Evolutionary conservation across 2,888 invertebrate species (phyloP).

Genomic region (Corythucha ciliata): DNA sequence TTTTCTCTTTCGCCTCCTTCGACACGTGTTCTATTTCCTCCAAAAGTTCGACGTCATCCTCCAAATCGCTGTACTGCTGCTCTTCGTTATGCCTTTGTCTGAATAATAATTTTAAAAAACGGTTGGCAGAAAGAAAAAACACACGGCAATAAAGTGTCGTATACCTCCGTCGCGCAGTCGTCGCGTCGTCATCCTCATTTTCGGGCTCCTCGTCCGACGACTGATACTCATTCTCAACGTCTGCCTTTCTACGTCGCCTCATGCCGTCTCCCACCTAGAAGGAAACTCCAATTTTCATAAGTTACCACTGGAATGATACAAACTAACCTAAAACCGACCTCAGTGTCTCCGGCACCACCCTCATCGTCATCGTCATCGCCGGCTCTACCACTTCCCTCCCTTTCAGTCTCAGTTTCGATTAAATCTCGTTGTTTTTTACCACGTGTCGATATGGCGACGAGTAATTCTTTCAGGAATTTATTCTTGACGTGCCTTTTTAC

Average conservation of each 20-base stretch:
- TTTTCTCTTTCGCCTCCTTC: neutral
- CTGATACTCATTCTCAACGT: conserved; percentile 37
- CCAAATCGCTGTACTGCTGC: conserved; percentile 47
- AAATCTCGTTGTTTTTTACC: conserved; percentile 7
- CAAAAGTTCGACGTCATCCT: conserved; percentile 38
- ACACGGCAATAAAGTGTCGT: neutral
- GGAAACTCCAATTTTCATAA: too few species aligned
- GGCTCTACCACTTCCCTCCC: conserved; percentile 27
- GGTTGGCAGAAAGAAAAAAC: neutral
- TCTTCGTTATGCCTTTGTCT: conserved; percentile 44
- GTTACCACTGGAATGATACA: too few species aligned
- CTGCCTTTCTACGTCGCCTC: conserved; percentile 27
- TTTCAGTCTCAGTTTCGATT: conserved; percentile 5
- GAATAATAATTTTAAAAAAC: conserved; percentile 40
- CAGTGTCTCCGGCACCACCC: conserved; percentile 30
- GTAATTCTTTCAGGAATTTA: conserved; percentile 57
- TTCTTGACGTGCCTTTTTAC: conserved; percentile 64
- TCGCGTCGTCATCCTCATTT: conserved; percentile 48
- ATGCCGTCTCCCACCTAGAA: too few species aligned
- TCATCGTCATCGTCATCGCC: conserved; percentile 37
- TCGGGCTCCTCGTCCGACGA: conserved; percentile 61
- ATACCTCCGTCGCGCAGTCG: conserved; percentile 36
- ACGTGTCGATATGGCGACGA: neutral
- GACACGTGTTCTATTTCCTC: conserved; percentile 13
- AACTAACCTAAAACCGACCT: too few species aligned